Percentiles rank a stretch among this genome's conserved stretches.
phyloP scores from a whole-genome alignment of 1,140 invertebrate species.

The Homarus americanus region DNA sequence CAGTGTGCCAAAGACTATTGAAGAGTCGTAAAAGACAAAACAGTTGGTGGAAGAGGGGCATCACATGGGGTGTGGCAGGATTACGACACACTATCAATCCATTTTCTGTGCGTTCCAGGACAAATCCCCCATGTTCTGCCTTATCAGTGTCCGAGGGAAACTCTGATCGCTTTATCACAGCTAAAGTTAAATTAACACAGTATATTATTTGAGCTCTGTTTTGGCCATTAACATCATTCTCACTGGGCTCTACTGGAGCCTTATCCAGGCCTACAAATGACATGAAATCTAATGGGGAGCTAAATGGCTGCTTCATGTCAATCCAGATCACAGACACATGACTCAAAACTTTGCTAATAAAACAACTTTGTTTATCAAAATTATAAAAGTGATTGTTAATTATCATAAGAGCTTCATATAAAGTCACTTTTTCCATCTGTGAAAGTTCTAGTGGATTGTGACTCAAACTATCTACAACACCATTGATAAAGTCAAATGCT shows the following conservation, averaged over 20 bases:
- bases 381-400: constrained; percentile 94
- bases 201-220: constrained; percentile 83
- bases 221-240: constrained; percentile 82
- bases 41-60: constrained; percentile 87
- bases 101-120: constrained; percentile 84
- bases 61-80: constrained; percentile 89
- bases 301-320: constrained; percentile 72
- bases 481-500: constrained; percentile 91
- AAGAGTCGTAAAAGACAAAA: constrained; percentile 86
- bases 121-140: constrained; percentile 88
- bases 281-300: constrained; percentile 82
- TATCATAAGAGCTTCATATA: constrained; percentile 85
- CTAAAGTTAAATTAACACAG: constrained; percentile 87
- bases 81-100: constrained; percentile 90
- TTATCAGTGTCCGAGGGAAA: constrained; percentile 83
- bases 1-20: constrained; percentile 88
- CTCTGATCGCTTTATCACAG: constrained; percentile 89
- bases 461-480: constrained; percentile 84
- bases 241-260: constrained; percentile 83
- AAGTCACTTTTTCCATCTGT: constrained; percentile 89
- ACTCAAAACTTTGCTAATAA: constrained; percentile 88
- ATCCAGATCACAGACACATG: constrained; percentile 82
- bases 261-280: constrained; percentile 87
- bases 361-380: constrained; percentile 89
- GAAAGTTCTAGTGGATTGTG: constrained; percentile 84